phyloP scores from a whole-genome alignment of 2,888 invertebrate genomes.

The Pammene aurita region DNA sequence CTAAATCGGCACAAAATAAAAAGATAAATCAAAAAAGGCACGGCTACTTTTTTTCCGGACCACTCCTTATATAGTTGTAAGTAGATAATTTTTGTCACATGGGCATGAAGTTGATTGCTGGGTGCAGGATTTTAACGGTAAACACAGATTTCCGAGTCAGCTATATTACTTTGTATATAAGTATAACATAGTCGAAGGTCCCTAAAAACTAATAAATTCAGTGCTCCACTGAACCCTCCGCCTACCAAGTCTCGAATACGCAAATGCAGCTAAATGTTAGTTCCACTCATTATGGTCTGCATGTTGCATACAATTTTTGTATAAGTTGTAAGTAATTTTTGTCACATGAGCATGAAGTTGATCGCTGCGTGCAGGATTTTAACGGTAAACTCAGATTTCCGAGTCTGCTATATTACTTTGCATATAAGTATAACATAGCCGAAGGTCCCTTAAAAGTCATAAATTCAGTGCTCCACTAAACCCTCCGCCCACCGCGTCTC shows the following conservation, averaged over 20 bases:
- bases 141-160: too few species aligned
- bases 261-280: slow-evolving; percentile 31
- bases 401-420: neutral
- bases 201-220: slow-evolving; percentile 16
- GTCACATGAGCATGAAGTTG: too few species aligned
- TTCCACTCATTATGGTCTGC: slow-evolving; percentile 42
- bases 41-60: too few species aligned
- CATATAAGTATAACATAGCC: neutral
- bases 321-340: too few species aligned
- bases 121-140: too few species aligned
- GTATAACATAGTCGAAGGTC: neutral
- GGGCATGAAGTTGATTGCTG: too few species aligned
- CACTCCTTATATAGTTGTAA: too few species aligned
- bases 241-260: slow-evolving; percentile 25
- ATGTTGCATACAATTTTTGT: too few species aligned
- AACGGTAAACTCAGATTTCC: neutral
- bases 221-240: neutral
- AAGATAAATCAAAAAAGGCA: too few species aligned
- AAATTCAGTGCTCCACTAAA: slow-evolving; percentile 7
- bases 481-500: slow-evolving; percentile 13
- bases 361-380: too few species aligned
- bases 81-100: too few species aligned
- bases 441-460: slow-evolving; percentile 3
- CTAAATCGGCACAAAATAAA: too few species aligned
- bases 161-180: slow-evolving; percentile 1